Base-by-base conservation (phyloP, 1,140 invertebrate genomes). In the Leucophenga varia region DNA sequence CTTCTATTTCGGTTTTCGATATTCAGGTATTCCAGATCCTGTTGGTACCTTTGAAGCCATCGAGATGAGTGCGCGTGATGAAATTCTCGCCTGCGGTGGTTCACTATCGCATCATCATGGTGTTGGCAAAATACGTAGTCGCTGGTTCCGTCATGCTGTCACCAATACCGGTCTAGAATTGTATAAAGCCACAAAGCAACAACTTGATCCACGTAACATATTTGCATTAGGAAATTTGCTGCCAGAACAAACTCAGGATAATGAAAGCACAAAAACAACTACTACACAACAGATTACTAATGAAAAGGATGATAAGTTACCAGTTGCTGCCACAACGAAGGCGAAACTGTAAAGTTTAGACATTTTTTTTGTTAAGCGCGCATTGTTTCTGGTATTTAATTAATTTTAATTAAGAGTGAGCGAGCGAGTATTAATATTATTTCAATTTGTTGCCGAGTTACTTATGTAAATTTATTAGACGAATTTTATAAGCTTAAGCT, bases 101-200 rank as follows among this genome's bases (percentile, higher is more conserved):
- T 95, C 91, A 49, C 82, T 99, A 51, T 97, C 93, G 1, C 95
- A 98, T 79, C 95, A 98, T 77, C 95, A 98, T 76, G 95, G 95
- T 31, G 86, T 98, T 16, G 96, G 96, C 1, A 98, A 98, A 78
- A 78, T 97, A 31, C 79, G 96, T 25, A 87, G 88, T 44, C 82
- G 84, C 54, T 98, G 92, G 86, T 95, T 94, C 58, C 75, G 78
- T 6, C 72, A 79, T 3, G 83, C 86, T 0, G 86, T 97, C 2
- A 92, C 93, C 2, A 76, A 84, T 10, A 78, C 86, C 3, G 93
- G 91, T 1, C 78, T 89, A 1, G 78, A 81, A 3, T 76, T 95
- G 2, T 85, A 95, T 52, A 73, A 83, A 4, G 87, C 91, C 0
- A 82, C 95, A 0, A 98, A 98, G 75, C 65, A 79, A 9, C 84